Conservation (phyloP, 1,140 invertebrate species). For the Apis laboriosa region DNA sequence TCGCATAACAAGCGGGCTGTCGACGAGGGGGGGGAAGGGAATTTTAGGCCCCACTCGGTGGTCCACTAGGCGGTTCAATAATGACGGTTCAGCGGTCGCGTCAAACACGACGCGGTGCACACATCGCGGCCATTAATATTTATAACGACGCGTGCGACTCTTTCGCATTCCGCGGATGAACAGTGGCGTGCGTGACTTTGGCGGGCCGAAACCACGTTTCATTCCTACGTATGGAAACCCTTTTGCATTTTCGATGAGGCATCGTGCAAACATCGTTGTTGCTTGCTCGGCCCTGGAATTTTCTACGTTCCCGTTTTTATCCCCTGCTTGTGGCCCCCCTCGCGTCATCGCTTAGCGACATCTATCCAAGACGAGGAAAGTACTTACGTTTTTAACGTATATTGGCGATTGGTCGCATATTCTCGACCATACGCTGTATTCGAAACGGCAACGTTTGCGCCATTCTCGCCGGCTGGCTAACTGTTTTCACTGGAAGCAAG, state of each 20-base stretch:
- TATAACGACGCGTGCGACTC: conserved; percentile 55
- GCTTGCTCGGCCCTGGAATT: background rate
- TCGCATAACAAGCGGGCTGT: background rate
- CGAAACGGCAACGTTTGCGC: accelerated
- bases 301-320: background rate
- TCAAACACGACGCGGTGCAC: background rate
- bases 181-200: conserved; percentile 42
- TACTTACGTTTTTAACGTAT: background rate
- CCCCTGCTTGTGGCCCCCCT: background rate
- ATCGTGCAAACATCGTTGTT: conserved; percentile 29
- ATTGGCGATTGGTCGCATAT: too few relatives aligned
- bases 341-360: background rate
- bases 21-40: too few relatives aligned
- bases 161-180: conserved; percentile 57
- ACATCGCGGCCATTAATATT: conserved; percentile 54
- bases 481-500: conserved; percentile 60
- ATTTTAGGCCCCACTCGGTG: background rate
- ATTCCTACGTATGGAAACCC: conserved; percentile 6
- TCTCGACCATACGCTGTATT: background rate
- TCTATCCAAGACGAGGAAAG: background rate
- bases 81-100: background rate
- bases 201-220: conserved; percentile 42
- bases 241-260: conserved; percentile 61
- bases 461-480: conserved; percentile 30
- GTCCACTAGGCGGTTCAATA: background rate